phyloP scores from a whole-genome alignment of 2,113 vertebrate genomes.

The Mobula birostris region DNA sequence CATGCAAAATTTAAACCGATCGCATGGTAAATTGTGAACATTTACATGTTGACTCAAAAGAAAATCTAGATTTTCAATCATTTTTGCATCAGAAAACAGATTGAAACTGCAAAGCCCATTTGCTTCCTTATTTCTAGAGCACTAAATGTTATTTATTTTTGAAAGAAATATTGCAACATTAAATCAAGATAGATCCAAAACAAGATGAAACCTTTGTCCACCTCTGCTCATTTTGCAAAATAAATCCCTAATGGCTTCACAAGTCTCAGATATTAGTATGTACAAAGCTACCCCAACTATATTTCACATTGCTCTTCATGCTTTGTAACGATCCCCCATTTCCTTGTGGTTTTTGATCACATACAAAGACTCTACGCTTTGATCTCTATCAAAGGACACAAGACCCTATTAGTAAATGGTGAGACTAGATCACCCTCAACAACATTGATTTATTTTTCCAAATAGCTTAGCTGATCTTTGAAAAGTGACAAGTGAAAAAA shows the following conservation, averaged over 20 bases:
- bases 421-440: background rate
- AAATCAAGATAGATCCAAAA: background rate
- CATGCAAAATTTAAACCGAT: background rate
- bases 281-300: background rate
- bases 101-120: background rate
- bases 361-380: background rate
- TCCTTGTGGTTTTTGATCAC: background rate
- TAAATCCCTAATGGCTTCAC: background rate
- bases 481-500: background rate
- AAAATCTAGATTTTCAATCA: background rate
- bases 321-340: background rate
- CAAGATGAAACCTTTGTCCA: background rate
- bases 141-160: background rate
- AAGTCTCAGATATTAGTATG: background rate
- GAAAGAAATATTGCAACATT: background rate
- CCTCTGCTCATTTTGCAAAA: background rate
- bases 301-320: background rate
- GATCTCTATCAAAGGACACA: background rate
- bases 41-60: background rate
- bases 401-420: background rate
- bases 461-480: background rate
- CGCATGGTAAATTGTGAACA: background rate
- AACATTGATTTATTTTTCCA: background rate
- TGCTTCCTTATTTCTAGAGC: background rate
- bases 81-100: background rate